Base-by-base conservation (phyloP, 2,888 invertebrate genomes). In the Tetanocera ferruginea region DNA sequence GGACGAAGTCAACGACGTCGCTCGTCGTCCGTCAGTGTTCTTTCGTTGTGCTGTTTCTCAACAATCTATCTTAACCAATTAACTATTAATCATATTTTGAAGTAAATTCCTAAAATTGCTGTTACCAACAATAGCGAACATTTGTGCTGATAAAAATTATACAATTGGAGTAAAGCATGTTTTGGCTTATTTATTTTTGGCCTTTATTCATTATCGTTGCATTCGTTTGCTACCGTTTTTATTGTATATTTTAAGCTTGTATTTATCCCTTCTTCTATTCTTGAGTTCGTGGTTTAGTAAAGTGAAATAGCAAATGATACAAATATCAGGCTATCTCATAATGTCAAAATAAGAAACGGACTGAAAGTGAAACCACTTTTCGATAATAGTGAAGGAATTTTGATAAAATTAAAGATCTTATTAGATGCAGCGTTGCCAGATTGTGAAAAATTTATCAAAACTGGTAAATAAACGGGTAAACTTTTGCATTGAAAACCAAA, bases 131-230 rank as follows among this genome's bases (percentile, higher is more conserved):
- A n/a, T n/a, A n/a, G n/a, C n/a, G n/a, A n/a, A 43, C 11, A 37
- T 43, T 67, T 23, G 49, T 11, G 11, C 3, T 71, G 11, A 19
- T n/a, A 57, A 71, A n/a, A 31, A 49, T 9, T 17, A 23, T 55
- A 3, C 8, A 31, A n/a, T 71, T 31, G 6, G 34, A 8, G 14
- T 52, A 19, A 17, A 55, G 17, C 55, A 19, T 71, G 55, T 52
- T 71, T 52, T 70, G 52, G 28, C 43, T 3, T 28, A 60, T 72
- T 72, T 60, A 23, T 57, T 60, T 73, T 73, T 55, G 57, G 69
- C 14, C 14, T 34, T 34, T 37, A 31, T 72, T 57, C 49, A 60
- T 73, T 37, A 55, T 55, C 51, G 19, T 49, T 49, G 49, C 73
- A 49, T 72, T 25, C 19, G 19, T 69, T 55, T 72, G 70, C 34